These are phyloP conservation scores for Smithornis capensis DNA, from an alignment of 2,113 vertebrate species.

Conservation along the genomic window DNA sequence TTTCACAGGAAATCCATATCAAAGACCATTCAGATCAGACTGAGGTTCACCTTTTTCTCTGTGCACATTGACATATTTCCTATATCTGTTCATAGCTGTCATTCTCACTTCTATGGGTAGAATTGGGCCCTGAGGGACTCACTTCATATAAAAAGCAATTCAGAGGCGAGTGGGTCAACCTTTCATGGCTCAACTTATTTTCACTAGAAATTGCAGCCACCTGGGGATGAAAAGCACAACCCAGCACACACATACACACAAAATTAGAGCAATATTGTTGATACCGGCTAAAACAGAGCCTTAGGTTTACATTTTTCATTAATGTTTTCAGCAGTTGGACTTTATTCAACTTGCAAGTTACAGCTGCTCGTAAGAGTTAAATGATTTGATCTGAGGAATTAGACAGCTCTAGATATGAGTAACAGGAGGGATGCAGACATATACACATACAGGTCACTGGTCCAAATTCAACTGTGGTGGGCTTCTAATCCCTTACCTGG, in stretches of 20 bases:
- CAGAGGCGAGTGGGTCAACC: constrained; percentile 13
- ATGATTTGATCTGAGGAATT: background rate
- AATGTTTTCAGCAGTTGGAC: background rate
- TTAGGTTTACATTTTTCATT: background rate
- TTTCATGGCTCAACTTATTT: constrained; percentile 47
- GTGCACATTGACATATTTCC: background rate
- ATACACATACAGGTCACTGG: background rate
- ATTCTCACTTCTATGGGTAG: constrained; percentile 2
- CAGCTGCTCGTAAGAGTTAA: constrained; percentile 1
- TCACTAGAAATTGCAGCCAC: constrained; percentile 33
- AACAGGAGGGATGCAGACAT: background rate
- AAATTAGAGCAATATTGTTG: background rate
- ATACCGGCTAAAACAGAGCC: background rate
- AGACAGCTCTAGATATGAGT: constrained; percentile 3
- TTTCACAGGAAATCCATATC: background rate
- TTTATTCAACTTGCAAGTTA: constrained; percentile 16
- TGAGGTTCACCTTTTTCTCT: constrained; percentile 1
- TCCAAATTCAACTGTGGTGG: background rate
- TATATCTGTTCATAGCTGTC: background rate
- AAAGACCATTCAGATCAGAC: background rate
- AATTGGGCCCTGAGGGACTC: constrained; percentile 35
- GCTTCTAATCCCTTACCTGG: background rate
- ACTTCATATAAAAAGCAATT: constrained; percentile 45
- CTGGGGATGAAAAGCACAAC: constrained; percentile 26
- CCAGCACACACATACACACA: background rate